These are phyloP conservation scores for Tubulanus polymorphus DNA, from an alignment of 2,888 invertebrate species.

Conservation along the genomic window DNA sequence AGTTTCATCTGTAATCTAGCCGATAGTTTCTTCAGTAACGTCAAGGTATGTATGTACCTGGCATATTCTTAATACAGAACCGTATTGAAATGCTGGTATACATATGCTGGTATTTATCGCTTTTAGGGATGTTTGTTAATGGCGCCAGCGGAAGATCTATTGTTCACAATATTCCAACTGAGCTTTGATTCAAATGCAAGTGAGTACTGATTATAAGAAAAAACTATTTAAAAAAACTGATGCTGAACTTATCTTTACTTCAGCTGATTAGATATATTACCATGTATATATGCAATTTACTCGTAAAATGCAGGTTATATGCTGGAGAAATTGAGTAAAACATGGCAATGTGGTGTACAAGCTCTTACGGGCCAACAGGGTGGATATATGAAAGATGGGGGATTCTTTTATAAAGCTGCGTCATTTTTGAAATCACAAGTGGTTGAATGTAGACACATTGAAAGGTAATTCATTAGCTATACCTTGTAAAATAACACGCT, in stretches of 20 bases:
- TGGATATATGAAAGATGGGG: constrained; percentile 22
- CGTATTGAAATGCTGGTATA: too few species aligned
- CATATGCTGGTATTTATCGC: too few species aligned
- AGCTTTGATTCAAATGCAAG: too few species aligned
- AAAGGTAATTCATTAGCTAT: too few species aligned
- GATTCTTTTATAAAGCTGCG: constrained; percentile 25
- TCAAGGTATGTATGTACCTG: constrained; percentile 28
- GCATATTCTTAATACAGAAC: too few species aligned
- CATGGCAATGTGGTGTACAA: constrained; percentile 30
- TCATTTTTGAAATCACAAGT: constrained; percentile 6
- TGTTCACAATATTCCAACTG: constrained; percentile 29
- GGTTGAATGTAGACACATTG: constrained; percentile 1
- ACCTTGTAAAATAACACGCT: too few species aligned
- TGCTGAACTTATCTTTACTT: not conserved
- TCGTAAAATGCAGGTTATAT: constrained; percentile 20
- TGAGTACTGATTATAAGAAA: too few species aligned
- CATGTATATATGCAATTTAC: not conserved
- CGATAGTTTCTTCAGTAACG: constrained; percentile 31
- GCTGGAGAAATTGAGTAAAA: constrained; percentile 18
- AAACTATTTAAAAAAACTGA: too few species aligned
- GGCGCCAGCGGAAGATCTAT: constrained; percentile 27
- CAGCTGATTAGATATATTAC: too few species aligned
- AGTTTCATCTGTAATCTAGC: constrained; percentile 39
- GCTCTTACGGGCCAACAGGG: constrained; percentile 26
- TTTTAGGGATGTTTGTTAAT: constrained; percentile 28